Conservation (phyloP, 2,113 vertebrate genomes). For the Phyllopteryx taeniolatus region DNA sequence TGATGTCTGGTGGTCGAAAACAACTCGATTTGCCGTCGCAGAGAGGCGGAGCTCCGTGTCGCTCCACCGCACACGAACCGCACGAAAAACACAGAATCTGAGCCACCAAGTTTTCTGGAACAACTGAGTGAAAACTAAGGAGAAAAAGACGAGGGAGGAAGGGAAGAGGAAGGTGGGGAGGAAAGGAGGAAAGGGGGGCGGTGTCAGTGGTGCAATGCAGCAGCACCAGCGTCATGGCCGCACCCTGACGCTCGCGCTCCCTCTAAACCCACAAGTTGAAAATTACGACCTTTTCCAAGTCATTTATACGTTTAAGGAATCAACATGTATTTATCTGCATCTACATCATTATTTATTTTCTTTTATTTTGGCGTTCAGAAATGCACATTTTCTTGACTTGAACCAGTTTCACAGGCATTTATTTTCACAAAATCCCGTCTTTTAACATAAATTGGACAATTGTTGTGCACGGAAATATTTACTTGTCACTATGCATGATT, state of each 20-base stretch:
- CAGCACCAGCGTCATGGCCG: not conserved
- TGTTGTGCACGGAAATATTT: no score
- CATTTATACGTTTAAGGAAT: not conserved
- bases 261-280: no score
- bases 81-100: no score
- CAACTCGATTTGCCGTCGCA: no score
- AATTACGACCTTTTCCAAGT: not conserved
- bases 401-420: no score
- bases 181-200: slow-evolving; percentile 15
- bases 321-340: no score
- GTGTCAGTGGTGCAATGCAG: slow-evolving; percentile 65
- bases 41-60: no score
- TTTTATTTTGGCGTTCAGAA: not conserved
- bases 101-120: no score
- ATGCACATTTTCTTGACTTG: not conserved
- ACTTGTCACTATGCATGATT: no score
- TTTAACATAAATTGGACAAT: no score
- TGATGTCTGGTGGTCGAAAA: no score
- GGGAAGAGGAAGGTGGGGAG: not conserved
- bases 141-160: not conserved
- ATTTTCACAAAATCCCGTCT: not conserved
- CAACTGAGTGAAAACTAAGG: not conserved
- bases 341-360: not conserved
- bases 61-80: no score
- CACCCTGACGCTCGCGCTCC: not conserved